Conservation (phyloP, 2,888 invertebrate species). For the Limenitis arthemis region DNA sequence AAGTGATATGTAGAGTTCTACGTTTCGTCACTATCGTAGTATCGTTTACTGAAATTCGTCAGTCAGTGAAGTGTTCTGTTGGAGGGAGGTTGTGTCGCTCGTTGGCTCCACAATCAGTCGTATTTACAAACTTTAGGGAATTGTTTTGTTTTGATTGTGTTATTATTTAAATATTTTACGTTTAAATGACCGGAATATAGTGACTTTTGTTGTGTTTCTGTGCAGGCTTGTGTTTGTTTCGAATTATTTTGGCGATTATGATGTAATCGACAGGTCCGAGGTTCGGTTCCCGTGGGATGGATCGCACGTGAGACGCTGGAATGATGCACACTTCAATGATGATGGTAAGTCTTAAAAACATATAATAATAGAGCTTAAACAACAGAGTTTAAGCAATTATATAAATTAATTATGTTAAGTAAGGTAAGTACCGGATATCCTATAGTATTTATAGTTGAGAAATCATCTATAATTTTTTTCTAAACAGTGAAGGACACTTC, state of each 20-base stretch:
- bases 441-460: no score
- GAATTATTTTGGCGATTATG: conserved; percentile 63
- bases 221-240: conserved; percentile 63
- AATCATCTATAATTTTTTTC: no score
- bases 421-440: no score
- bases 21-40: background rate
- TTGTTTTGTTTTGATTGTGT: conserved; percentile 46
- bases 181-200: conserved; percentile 22
- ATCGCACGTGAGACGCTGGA: conserved; percentile 29
- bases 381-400: no score
- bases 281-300: conserved; percentile 54
- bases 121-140: conserved; percentile 65
- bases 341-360: conserved; percentile 49
- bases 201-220: conserved; percentile 25
- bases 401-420: no score
- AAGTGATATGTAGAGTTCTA: conserved; percentile 24
- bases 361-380: conserved; percentile 7
- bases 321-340: conserved; percentile 66
- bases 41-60: conserved; percentile 14
- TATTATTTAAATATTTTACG: conserved; percentile 10
- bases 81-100: conserved; percentile 31
- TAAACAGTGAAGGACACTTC: no score
- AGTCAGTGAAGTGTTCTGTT: conserved; percentile 47
- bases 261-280: conserved; percentile 55
- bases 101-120: conserved; percentile 39